These are phyloP conservation scores for Leucophenga maculata DNA, from an alignment of 2,888 invertebrate species.

Conservation along the genomic window DNA sequence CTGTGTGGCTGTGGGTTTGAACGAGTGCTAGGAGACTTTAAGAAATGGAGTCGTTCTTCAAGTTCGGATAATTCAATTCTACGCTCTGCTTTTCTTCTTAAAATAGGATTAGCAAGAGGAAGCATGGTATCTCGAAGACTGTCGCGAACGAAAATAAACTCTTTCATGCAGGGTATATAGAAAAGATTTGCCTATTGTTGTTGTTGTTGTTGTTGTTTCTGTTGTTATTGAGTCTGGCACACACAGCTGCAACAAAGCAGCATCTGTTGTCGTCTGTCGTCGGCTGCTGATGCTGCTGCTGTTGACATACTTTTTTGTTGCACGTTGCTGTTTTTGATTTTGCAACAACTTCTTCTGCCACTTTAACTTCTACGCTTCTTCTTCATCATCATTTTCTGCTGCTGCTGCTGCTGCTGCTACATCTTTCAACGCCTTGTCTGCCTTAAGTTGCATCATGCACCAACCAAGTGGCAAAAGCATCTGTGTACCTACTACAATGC, in stretches of 20 bases:
- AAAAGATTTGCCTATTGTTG: background rate
- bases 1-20: no score
- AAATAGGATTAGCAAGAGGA: no score
- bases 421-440: background rate
- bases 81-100: no score
- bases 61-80: no score
- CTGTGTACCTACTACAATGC: no score
- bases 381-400: background rate
- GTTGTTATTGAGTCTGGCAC: constrained; percentile 26
- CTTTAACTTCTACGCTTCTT: background rate
- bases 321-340: background rate
- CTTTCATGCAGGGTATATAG: no score
- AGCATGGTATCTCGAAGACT: no score
- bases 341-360: background rate
- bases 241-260: constrained; percentile 1
- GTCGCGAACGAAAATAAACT: no score
- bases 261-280: constrained; percentile 19
- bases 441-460: no score
- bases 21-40: no score
- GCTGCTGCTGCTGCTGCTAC: background rate
- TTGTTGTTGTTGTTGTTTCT: constrained; percentile 30
- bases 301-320: background rate
- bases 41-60: no score
- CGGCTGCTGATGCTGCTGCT: constrained; percentile 16
- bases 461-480: no score